Conservation (phyloP, 2,113 vertebrate species). For the Zosterops lateralis region DNA sequence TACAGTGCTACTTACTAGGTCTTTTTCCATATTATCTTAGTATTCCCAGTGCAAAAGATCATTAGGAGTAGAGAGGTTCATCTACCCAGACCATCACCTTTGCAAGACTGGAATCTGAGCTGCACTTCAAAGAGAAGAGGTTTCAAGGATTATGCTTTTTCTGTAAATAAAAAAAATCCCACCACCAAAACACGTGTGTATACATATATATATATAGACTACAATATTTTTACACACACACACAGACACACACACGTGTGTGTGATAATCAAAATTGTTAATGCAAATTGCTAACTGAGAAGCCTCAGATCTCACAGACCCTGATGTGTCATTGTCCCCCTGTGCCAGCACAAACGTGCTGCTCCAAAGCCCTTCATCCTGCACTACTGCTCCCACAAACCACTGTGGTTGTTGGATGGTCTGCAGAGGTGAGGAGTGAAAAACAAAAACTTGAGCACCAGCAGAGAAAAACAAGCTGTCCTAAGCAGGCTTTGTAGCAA, state of each 20-base stretch:
- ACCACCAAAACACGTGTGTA: neutral
- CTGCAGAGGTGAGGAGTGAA: neutral
- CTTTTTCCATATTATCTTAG: neutral
- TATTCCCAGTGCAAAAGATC: neutral
- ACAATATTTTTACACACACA: neutral
- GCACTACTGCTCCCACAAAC: neutral
- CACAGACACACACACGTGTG: too few species aligned
- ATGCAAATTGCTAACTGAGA: neutral
- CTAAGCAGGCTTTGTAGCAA: neutral
- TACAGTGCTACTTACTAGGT: neutral
- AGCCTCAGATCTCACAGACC: neutral
- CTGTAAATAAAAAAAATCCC: neutral
- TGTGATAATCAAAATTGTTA: neutral
- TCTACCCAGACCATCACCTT: neutral
- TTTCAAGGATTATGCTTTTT: neutral
- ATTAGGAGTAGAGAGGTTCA: neutral
- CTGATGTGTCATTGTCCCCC: neutral
- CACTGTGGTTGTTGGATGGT: neutral
- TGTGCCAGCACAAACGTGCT: neutral
- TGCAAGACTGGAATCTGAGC: neutral
- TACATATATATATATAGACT: neutral
- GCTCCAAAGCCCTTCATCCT: neutral
- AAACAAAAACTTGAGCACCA: neutral
- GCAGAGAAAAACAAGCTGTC: constrained; percentile 38
- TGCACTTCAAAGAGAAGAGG: neutral